A percentile compares a stretch with the other conserved stretches of the same genome.
Conservation (phyloP, 1,140 invertebrate species). For the Onthophagus taurus region DNA sequence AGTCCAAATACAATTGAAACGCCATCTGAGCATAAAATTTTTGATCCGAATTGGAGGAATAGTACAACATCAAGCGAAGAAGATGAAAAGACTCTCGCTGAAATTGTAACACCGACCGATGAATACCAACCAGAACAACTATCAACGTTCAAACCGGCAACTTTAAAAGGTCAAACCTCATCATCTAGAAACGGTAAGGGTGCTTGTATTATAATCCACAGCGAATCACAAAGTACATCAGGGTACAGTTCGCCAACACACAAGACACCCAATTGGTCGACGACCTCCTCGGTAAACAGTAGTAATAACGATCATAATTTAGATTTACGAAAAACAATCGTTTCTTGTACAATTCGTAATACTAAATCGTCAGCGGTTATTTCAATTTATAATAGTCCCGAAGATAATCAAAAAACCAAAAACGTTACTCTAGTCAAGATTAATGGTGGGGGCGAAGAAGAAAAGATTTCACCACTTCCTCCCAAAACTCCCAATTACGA, state of each 20-base stretch:
- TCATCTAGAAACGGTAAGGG: constrained; percentile 38
- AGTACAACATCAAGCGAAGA: constrained; percentile 33
- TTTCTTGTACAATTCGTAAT: constrained; percentile 35
- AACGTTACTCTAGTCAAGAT: constrained; percentile 36
- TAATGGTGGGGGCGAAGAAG: constrained; percentile 24
- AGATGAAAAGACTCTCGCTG: constrained; percentile 35
- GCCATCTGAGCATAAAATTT: constrained; percentile 32
- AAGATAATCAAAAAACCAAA: constrained; percentile 18
- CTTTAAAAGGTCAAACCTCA: too few relatives aligned
- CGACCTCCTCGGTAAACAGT: constrained; percentile 34
- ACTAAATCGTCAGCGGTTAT: constrained; percentile 35
- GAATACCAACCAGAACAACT: constrained; percentile 29
- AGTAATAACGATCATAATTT: constrained; percentile 32
- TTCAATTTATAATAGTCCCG: constrained; percentile 27
- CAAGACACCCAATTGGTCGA: constrained; percentile 32
- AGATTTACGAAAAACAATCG: constrained; percentile 15
- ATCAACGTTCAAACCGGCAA: constrained; percentile 26
- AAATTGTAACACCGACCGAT: constrained; percentile 30
- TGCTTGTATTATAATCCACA: constrained; percentile 27
- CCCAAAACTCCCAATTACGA: too few relatives aligned
- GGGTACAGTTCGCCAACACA: constrained; percentile 39
- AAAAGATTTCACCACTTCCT: too few relatives aligned
- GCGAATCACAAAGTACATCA: constrained; percentile 39
- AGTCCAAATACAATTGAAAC: constrained; percentile 40
- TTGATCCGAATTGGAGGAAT: constrained; percentile 24